A percentile compares a stretch with the other conserved stretches of the same genome.
phyloP scores from a whole-genome alignment of 2,113 vertebrate genomes.

The Egretta garzetta region DNA sequence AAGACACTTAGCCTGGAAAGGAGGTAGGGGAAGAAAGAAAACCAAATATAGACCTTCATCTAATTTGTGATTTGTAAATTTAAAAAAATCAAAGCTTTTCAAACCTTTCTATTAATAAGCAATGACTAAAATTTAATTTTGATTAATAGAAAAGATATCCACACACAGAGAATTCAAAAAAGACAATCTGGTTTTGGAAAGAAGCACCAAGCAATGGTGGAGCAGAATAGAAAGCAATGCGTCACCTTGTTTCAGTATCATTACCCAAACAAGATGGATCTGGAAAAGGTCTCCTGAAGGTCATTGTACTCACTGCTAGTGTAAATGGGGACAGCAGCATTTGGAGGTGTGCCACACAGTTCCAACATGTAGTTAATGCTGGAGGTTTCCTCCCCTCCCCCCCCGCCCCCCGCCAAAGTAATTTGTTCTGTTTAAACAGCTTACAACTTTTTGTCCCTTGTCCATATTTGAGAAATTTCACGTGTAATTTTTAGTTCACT shows the following conservation, averaged over 20 bases:
- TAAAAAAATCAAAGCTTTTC: neutral
- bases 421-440: neutral
- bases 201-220: neutral
- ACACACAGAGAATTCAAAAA: neutral
- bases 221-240: neutral
- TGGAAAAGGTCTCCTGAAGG: neutral
- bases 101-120: neutral
- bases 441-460: neutral
- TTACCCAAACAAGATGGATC: neutral
- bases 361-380: neutral
- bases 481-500: neutral
- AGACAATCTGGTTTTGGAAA: neutral
- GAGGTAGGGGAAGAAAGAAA: neutral
- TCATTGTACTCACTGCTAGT: neutral
- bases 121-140: neutral
- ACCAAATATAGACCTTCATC: neutral
- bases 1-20: neutral
- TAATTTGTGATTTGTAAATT: neutral
- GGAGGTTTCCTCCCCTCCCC: neutral
- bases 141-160: neutral
- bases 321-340: neutral
- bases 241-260: neutral
- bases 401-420: rapidly evolving
- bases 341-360: neutral
- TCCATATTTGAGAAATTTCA: neutral